Evolutionary conservation across 2,797 vertebrate species (phyloP).

Genomic region (Tenualosa ilisha): DNA sequence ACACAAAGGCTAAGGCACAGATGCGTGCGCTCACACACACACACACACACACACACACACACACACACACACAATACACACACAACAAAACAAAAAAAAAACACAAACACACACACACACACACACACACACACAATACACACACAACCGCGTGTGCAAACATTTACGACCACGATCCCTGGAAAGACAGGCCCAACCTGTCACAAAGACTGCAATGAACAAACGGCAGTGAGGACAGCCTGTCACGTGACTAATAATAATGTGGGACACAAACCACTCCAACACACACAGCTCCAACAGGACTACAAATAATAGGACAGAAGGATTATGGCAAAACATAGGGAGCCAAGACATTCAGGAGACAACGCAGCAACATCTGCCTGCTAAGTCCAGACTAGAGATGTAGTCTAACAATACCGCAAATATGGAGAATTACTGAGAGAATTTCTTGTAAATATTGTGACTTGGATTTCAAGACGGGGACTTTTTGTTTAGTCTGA

Average conservation of each 20-base stretch:
- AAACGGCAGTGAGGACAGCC: not conserved
- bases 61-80: no score
- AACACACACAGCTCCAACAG: not conserved
- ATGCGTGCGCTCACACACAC: not conserved
- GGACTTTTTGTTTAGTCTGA: constrained; percentile 1
- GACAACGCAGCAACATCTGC: not conserved
- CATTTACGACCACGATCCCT: not conserved
- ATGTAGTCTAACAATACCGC: not conserved
- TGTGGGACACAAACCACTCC: not conserved
- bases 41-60: constrained; percentile 12
- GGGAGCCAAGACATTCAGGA: not conserved
- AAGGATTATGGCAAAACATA: not conserved
- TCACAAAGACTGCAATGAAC: not conserved
- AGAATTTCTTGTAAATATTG: not conserved
- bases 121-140: not conserved
- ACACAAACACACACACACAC: not conserved
- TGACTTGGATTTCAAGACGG: not conserved
- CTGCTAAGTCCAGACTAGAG: not conserved
- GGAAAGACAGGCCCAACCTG: constrained; percentile 12
- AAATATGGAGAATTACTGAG: not conserved
- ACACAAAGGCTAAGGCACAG: not conserved
- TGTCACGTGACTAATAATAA: not conserved
- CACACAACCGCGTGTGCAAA: not conserved
- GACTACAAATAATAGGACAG: not conserved
- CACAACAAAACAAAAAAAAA: not conserved